Evolutionary conservation across 2,113 vertebrate species (phyloP).

Genomic region (Xenopus borealis): DNA sequence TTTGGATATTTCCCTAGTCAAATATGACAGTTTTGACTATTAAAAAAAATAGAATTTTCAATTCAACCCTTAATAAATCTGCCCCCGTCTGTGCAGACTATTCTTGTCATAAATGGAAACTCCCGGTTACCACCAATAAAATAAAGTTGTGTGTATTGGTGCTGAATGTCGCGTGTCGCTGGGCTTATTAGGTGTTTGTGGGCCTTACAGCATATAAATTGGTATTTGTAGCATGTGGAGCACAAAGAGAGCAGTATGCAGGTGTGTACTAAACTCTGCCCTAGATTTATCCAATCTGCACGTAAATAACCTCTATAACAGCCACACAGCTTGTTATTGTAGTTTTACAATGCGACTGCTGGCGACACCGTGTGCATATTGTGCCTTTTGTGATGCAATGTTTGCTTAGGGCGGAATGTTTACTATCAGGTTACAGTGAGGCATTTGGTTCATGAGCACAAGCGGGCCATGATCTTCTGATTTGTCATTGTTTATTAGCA

Average conservation of each 20-base stretch:
- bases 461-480: too few relatives aligned
- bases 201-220: background rate
- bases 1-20: too few relatives aligned
- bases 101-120: too few relatives aligned
- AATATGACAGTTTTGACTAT: too few relatives aligned
- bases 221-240: background rate
- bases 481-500: too few relatives aligned
- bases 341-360: constrained; percentile 3
- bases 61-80: too few relatives aligned
- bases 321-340: constrained; percentile 23
- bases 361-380: background rate
- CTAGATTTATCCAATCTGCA: background rate
- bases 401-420: constrained; percentile 32
- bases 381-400: constrained; percentile 26
- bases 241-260: constrained; percentile 22
- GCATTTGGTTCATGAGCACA: background rate
- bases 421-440: constrained; percentile 4
- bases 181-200: too few relatives aligned
- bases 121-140: too few relatives aligned
- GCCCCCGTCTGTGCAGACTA: too few relatives aligned
- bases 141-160: background rate
- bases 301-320: constrained; percentile 18
- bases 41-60: too few relatives aligned
- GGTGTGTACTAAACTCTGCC: background rate
- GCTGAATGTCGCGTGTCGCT: background rate